A percentile compares a stretch with the other conserved stretches of the same genome.
Conservation (phyloP, 2,797 vertebrate genomes). For the Darevskia nairensis region DNA sequence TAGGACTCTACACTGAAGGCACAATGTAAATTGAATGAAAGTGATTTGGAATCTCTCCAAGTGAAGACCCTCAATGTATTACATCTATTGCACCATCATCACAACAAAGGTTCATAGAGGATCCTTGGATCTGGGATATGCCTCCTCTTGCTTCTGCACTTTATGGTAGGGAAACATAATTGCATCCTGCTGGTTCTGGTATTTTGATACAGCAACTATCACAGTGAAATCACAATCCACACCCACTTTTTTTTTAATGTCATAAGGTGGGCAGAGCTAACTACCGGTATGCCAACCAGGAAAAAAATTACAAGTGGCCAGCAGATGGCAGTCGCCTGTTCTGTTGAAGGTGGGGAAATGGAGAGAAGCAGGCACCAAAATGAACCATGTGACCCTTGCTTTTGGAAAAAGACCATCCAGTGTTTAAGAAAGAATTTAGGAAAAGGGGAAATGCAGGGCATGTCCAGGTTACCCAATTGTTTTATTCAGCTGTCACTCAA, state of each 20-base stretch:
- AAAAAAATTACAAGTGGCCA: neutral
- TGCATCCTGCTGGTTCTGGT: neutral
- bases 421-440: neutral
- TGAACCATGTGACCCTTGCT: neutral
- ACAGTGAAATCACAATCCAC: neutral
- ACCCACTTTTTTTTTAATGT: neutral
- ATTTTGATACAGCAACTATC: neutral
- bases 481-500: neutral
- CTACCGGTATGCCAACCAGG: no score
- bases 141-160: neutral
- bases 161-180: neutral
- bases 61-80: neutral
- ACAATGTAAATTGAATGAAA: neutral
- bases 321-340: slow-evolving; percentile 21
- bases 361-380: neutral
- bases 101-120: neutral
- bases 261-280: neutral
- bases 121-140: neutral
- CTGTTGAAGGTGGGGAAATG: no score
- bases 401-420: neutral
- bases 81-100: neutral
- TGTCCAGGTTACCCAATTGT: neutral
- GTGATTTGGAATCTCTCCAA: neutral
- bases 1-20: neutral
- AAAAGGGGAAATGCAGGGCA: neutral